These are phyloP conservation scores for Caenorhabditis sp. DNA, from an alignment of 2,888 invertebrate species.

Conservation along the genomic window DNA sequence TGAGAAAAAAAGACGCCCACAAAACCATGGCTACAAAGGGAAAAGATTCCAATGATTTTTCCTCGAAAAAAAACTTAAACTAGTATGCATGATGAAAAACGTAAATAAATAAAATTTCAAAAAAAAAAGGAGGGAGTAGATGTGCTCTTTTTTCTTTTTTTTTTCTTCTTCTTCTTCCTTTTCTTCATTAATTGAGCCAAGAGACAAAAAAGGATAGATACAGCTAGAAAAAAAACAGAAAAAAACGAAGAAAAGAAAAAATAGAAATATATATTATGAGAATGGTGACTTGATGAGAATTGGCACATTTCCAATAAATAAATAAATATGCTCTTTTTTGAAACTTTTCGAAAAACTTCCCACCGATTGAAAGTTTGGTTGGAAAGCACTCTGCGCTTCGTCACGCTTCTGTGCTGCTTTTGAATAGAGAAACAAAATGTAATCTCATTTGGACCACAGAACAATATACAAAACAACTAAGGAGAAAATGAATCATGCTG, in stretches of 20 bases:
- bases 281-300: not conserved
- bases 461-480: too few species aligned
- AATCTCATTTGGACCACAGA: too few species aligned
- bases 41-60: too few species aligned
- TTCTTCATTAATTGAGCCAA: not conserved
- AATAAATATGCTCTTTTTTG: too few species aligned
- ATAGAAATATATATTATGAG: not conserved
- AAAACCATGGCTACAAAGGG: too few species aligned
- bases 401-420: too few species aligned
- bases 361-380: too few species aligned
- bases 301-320: not conserved
- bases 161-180: not conserved
- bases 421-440: too few species aligned
- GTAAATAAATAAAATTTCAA: slow-evolving; percentile 1
- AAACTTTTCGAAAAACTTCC: too few species aligned
- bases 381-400: too few species aligned
- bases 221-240: not conserved
- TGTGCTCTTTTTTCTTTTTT: not conserved
- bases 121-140: not conserved
- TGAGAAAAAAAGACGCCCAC: not conserved
- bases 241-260: not conserved
- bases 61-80: too few species aligned
- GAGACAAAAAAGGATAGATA: not conserved
- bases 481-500: too few species aligned
- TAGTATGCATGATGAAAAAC: not conserved